Percentiles rank a stretch among this genome's conserved stretches.
Evolutionary conservation across 53 echinoderm and acorn worm genomes (phyloP).

Genomic region (Hippasteria phrygiana): DNA sequence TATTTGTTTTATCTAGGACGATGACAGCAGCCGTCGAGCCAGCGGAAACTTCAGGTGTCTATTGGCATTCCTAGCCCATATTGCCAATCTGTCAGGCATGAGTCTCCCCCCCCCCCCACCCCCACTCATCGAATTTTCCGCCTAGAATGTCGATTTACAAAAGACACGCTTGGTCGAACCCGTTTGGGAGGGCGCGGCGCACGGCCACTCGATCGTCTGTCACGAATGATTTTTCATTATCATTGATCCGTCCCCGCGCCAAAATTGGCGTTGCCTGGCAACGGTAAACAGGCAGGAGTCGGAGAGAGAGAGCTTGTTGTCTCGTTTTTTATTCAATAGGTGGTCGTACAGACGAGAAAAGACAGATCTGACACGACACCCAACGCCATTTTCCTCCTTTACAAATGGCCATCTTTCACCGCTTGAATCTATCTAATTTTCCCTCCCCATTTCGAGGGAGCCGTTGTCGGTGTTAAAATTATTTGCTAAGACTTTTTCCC

Average conservation of each 20-base stretch:
- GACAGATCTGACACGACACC: neutral
- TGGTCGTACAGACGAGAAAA: neutral
- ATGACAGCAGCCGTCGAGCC: too few relatives aligned
- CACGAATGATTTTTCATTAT: neutral
- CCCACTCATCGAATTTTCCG: neutral
- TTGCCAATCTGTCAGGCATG: slow-evolving; percentile 3
- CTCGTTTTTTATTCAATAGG: neutral
- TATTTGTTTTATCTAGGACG: too few relatives aligned
- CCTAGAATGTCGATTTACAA: neutral
- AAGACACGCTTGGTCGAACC: neutral
- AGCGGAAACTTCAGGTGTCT: too few relatives aligned
- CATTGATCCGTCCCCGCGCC: slow-evolving; percentile 6
- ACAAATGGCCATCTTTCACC: neutral
- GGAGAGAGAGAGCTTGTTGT: neutral
- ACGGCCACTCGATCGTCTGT: neutral
- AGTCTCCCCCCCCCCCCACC: neutral
- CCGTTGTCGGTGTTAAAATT: neutral
- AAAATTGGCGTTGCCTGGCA: slow-evolving; percentile 20
- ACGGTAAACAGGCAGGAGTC: slow-evolving; percentile 1
- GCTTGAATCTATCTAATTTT: neutral
- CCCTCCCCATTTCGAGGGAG: neutral
- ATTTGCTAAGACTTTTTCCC: neutral
- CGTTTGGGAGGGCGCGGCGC: neutral
- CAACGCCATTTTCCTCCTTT: neutral
- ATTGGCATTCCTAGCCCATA: neutral